phyloP scores from a whole-genome alignment of 2,888 invertebrate genomes.

The Cynaeus angustus region DNA sequence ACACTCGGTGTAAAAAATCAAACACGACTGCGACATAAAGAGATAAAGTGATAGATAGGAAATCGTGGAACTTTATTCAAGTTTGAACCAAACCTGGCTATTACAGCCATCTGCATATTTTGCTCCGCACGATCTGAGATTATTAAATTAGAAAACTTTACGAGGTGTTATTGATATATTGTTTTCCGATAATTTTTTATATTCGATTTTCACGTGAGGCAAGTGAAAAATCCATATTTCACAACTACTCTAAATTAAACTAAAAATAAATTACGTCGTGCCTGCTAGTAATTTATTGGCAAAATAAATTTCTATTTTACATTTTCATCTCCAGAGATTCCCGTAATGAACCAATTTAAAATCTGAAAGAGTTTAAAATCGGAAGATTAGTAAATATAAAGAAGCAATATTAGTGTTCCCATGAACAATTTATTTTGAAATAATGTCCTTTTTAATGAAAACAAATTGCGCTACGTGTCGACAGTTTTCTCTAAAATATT shows the following conservation, averaged over 20 bases:
- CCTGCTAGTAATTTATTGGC: constrained; percentile 36
- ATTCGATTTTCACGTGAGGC: constrained; percentile 16
- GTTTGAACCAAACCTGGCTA: constrained; percentile 5
- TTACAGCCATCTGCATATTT: constrained; percentile 30
- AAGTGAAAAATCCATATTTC: constrained; percentile 39
- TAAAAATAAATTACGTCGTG: constrained; percentile 30
- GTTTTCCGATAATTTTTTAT: constrained; percentile 38
- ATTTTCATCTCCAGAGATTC: constrained; percentile 37
- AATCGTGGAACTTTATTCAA: background rate
- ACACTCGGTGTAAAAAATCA: constrained; percentile 39
- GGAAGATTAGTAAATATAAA: constrained; percentile 44
- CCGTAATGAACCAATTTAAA: constrained; percentile 42
- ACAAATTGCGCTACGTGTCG: constrained; percentile 41
- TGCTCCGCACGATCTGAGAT: constrained; percentile 15
- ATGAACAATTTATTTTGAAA: constrained; percentile 44
- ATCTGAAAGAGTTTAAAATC: constrained; percentile 36
- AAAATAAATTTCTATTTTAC: constrained; percentile 41
- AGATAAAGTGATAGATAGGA: background rate
- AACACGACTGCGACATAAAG: constrained; percentile 16
- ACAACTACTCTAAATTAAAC: constrained; percentile 37
- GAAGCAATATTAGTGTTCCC: constrained; percentile 39
- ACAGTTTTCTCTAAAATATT: constrained; percentile 41
- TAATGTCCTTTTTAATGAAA: constrained; percentile 41
- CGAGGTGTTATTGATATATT: constrained; percentile 40
- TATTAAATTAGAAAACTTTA: constrained; percentile 39